Conservation (phyloP, 2,888 invertebrate species). For the Agrotis puta region DNA sequence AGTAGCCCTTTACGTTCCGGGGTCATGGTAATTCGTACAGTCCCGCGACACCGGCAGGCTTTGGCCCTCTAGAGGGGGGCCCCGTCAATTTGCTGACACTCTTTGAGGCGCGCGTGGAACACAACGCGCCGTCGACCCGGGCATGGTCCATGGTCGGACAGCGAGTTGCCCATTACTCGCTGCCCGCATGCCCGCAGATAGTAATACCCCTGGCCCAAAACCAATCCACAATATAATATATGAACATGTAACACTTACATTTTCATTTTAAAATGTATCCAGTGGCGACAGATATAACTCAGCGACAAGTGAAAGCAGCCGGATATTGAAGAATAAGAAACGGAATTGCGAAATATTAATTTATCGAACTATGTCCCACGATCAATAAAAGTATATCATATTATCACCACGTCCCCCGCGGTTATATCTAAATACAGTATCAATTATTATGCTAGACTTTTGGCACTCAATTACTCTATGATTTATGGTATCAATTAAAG, state of each 20-base stretch:
- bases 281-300: slow-evolving; percentile 21
- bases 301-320: slow-evolving; percentile 39
- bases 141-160: too few species aligned
- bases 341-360: slow-evolving; percentile 58
- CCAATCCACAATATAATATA: background rate
- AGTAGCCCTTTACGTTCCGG: too few species aligned
- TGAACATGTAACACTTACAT: slow-evolving; percentile 1
- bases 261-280: slow-evolving; percentile 2
- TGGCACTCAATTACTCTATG: slow-evolving; percentile 60
- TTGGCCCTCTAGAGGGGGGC: too few species aligned
- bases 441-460: slow-evolving; percentile 56
- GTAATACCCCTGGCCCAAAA: too few species aligned
- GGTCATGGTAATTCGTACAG: too few species aligned
- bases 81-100: too few species aligned
- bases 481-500: slow-evolving; percentile 51
- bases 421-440: slow-evolving; percentile 57
- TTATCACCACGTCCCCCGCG: slow-evolving; percentile 34
- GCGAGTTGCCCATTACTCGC: too few species aligned
- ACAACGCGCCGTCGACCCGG: too few species aligned
- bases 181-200: too few species aligned
- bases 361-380: slow-evolving; percentile 16
- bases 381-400: slow-evolving; percentile 52
- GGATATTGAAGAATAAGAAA: slow-evolving; percentile 41
- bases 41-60: too few species aligned
- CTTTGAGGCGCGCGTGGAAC: too few species aligned